These are phyloP conservation scores for Rallus crepitans DNA, from an alignment of 2,797 vertebrate species.

Conservation along the genomic window DNA sequence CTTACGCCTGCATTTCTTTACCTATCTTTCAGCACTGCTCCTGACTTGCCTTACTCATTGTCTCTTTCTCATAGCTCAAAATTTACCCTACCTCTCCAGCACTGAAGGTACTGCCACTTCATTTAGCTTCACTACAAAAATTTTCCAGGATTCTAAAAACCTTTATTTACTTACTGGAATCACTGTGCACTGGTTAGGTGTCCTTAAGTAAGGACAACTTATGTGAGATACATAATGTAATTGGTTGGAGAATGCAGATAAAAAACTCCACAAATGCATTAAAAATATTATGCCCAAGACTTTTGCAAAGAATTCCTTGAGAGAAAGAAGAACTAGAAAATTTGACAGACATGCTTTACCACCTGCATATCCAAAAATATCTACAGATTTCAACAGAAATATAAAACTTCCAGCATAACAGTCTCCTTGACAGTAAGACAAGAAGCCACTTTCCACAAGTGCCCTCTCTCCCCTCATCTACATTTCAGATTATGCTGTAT, in stretches of 20 bases:
- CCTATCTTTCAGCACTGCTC: neutral
- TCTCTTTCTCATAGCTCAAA: neutral
- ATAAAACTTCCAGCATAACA: constrained; percentile 41
- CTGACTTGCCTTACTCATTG: neutral
- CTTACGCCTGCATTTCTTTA: neutral
- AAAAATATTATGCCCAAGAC: constrained; percentile 19
- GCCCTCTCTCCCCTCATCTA: constrained; percentile 63
- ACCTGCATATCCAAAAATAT: constrained; percentile 68
- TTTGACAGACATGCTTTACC: constrained; percentile 22
- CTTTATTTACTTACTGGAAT: neutral
- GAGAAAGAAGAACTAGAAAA: neutral
- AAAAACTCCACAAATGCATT: neutral
- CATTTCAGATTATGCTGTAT: constrained; percentile 43
- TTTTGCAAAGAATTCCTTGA: constrained; percentile 20
- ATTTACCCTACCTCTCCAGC: neutral
- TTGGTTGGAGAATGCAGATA: neutral
- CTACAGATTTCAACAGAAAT: constrained; percentile 41
- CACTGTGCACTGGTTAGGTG: neutral
- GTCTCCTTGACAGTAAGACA: constrained; percentile 65
- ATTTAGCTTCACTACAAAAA: neutral
- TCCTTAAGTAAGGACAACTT: neutral
- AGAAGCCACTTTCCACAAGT: constrained; percentile 67
- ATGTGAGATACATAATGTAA: neutral
- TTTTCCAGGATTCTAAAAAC: neutral
- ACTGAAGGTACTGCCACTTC: neutral